Evolutionary conservation across 37 sponge, comb jelly and placozoan species (phyloP), one percentile per base, ranked within the genome.

Genomic region (Axinella damicornis): DNA sequence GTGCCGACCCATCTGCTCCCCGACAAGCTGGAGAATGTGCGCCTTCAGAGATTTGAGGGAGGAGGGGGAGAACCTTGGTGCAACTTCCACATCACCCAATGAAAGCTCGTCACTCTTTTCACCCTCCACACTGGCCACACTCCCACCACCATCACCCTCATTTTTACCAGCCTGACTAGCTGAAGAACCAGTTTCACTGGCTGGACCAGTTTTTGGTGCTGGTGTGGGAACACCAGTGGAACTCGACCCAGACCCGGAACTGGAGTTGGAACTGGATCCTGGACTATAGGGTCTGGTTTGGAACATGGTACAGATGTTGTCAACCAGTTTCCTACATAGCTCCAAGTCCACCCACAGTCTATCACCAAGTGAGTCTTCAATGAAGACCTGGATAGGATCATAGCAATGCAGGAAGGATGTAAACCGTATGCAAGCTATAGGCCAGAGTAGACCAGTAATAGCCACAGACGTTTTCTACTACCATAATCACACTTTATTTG

Each of bases 321-420:
- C 91, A 18, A 92, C 91, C 4, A 97, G 75, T 39, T 89, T 86
- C 59, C 83, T 82, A 78, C 97, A 94, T 13, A 69, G 56, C 32
- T 85, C 85, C 1, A 89, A 66, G 71, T 97, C 97, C 17, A 89
- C 90, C 97, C 97, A 97, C 15, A 97, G 57, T 33, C 97, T 64
- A 28, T 89, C 95, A 30, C 88, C 86, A 27, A 94, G 69, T 0
- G 95, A 83, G 84, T 97, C 97, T 28, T 97, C 92, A 46, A 97
- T 71, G 58, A 91, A 97, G 16, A 81, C 88, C 92, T 97, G 81
- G 15, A 19, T 28, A 25, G 61, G 33, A 32, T 58, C n/a, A 64
- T 30, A 71, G 11, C 54, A 68, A 9, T 24, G 30, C 36, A 81
- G 30, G 80, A 81, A 21, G 20, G 28, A 28, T 13, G 74, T 40